Percentiles rank a stretch among this genome's conserved stretches.
Conservation (phyloP, 1,140 invertebrate genomes). For the Bursaphelenchus mucronatus region DNA sequence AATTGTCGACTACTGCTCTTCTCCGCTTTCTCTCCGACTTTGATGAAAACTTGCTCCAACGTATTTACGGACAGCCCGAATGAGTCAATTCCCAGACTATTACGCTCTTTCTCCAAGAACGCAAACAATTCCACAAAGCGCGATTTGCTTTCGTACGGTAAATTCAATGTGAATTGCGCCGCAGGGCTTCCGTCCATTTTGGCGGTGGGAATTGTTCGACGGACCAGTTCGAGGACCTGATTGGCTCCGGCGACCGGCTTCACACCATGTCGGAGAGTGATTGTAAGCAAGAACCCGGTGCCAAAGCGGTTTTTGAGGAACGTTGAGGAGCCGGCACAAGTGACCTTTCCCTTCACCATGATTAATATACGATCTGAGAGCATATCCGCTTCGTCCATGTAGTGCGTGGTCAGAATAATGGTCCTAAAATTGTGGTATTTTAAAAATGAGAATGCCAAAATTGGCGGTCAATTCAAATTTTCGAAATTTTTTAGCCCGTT, state of each 20-base stretch:
- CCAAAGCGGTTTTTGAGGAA: conserved; percentile 66
- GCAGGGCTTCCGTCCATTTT: conserved; percentile 8
- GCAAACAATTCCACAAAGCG: conserved; percentile 18
- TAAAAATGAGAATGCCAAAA: too few relatives aligned
- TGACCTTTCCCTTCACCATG: conserved; percentile 67
- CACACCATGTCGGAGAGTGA: neutral
- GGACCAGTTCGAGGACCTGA: neutral
- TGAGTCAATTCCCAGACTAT: conserved; percentile 18
- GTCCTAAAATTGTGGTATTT: too few relatives aligned
- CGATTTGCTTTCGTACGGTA: conserved; percentile 17
- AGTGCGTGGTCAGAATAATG: conserved; percentile 80
- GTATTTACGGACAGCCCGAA: conserved; percentile 21
- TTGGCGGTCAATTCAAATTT: too few relatives aligned
- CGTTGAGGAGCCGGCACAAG: conserved; percentile 68
- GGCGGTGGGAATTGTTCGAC: conserved; percentile 7
- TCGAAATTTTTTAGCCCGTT: too few relatives aligned
- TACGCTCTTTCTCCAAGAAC: conserved; percentile 1
- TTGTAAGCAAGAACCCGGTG: conserved; percentile 25
- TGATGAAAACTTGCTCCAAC: conserved; percentile 26
- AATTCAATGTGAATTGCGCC: conserved; percentile 18
- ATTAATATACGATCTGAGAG: conserved; percentile 69
- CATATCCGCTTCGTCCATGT: conserved; percentile 94
- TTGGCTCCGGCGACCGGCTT: conserved; percentile 1
- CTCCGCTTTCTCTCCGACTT: conserved; percentile 17
- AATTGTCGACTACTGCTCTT: neutral